A percentile compares a stretch with the other conserved stretches of the same genome.
Conservation (phyloP, 2,888 invertebrate species). For the Lasius platythorax region DNA sequence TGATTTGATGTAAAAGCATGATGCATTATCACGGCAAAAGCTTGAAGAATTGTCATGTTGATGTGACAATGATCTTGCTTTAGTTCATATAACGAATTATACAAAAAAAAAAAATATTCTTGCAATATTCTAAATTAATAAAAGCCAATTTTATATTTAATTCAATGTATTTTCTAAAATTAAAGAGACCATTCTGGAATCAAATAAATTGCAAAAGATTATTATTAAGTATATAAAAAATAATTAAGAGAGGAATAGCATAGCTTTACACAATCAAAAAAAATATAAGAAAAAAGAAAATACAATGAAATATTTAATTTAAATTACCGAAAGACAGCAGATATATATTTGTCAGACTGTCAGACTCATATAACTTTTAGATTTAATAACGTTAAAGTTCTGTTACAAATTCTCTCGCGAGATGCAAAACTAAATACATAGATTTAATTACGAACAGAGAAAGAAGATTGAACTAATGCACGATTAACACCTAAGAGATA, state of each 20-base stretch:
- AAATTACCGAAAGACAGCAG: neutral
- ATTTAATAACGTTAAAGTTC: neutral
- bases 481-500: neutral
- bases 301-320: neutral
- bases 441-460: neutral
- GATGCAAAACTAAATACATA: neutral
- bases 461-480: neutral
- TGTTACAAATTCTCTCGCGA: neutral
- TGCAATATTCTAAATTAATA: neutral
- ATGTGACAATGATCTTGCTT: slow-evolving; percentile 25
- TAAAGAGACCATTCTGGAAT: neutral
- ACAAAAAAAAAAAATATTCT: neutral
- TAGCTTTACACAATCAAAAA: neutral
- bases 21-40: slow-evolving; percentile 16
- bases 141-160: neutral
- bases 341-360: neutral
- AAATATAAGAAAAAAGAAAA: neutral
- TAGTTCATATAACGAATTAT: neutral
- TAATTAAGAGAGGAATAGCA: neutral
- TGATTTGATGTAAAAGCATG: slow-evolving; percentile 53
- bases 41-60: slow-evolving; percentile 30
- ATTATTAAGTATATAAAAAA: neutral
- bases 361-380: neutral
- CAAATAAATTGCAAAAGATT: neutral
- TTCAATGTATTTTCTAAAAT: neutral